Percentiles rank a stretch among this genome's conserved stretches.
phyloP scores from a whole-genome alignment of 2,888 invertebrate species.

The Trissoscelio sp. region DNA sequence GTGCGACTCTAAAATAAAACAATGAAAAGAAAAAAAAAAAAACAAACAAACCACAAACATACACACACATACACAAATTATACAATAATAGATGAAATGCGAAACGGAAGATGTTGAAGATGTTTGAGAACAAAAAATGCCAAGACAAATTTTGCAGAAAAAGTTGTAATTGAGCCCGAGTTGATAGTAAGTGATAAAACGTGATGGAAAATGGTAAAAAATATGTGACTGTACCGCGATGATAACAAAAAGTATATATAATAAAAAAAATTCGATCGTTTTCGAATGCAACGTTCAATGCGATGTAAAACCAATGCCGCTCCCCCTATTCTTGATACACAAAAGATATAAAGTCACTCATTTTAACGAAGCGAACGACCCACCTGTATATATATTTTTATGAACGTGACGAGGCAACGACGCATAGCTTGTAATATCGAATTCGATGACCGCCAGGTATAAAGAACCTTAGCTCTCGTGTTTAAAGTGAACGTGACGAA shows the following conservation, averaged over 20 bases:
- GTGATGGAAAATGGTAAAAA: constrained; percentile 26
- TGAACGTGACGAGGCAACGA: constrained; percentile 82
- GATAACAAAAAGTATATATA: constrained; percentile 38
- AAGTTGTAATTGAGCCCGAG: constrained; percentile 32
- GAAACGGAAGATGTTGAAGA: too few species aligned
- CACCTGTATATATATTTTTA: constrained; percentile 82
- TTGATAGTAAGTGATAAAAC: constrained; percentile 48
- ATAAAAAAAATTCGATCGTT: constrained; percentile 53
- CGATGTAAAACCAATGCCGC: constrained; percentile 63
- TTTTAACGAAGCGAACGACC: constrained; percentile 76
- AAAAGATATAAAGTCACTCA: constrained; percentile 69
- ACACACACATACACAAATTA: constrained; percentile 1
- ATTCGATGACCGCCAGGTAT: constrained; percentile 75
- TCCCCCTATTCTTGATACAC: constrained; percentile 67
- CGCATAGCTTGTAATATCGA: constrained; percentile 81
- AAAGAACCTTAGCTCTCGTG: constrained; percentile 75
- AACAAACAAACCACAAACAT: not conserved
- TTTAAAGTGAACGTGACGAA: constrained; percentile 76
- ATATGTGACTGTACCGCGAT: constrained; percentile 58
- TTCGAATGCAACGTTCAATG: constrained; percentile 59
- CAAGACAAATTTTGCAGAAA: constrained; percentile 21
- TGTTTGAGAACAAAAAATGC: constrained; percentile 20
- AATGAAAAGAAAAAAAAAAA: constrained; percentile 16
- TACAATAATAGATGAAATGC: constrained; percentile 20
- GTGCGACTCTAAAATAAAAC: constrained; percentile 63